Conservation (phyloP, 2,888 invertebrate species). For the Pherbina coryleti region DNA sequence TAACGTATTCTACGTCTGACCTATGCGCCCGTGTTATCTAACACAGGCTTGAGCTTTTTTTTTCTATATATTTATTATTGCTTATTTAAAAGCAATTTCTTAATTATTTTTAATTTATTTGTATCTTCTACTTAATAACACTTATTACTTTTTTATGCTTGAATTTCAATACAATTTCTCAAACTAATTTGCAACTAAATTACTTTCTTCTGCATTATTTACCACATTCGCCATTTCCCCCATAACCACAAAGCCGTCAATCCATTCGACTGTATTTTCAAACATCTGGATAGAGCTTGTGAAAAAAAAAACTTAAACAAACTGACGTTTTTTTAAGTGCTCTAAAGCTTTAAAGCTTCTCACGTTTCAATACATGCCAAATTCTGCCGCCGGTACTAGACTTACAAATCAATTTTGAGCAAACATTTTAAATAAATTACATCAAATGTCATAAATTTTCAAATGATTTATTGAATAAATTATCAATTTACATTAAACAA, state of each 20-base stretch:
- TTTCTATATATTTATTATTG: too few relatives aligned
- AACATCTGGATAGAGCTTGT: too few relatives aligned
- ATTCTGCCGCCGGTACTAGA: not conserved
- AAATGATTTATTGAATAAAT: constrained; percentile 45
- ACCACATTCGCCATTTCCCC: not conserved
- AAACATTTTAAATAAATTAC: constrained; percentile 38
- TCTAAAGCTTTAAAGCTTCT: not conserved
- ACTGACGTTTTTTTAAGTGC: not conserved
- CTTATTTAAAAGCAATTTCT: too few relatives aligned
- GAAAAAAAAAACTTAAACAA: too few relatives aligned
- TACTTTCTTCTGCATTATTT: not conserved
- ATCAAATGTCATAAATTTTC: constrained; percentile 44
- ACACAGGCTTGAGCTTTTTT: too few relatives aligned
- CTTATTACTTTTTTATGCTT: too few relatives aligned
- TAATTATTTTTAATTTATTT: too few relatives aligned
- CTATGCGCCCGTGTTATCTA: too few relatives aligned
- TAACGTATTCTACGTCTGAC: too few relatives aligned
- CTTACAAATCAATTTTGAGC: constrained; percentile 23
- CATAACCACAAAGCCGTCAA: not conserved
- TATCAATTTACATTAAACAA: constrained; percentile 39
- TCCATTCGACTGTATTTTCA: not conserved
- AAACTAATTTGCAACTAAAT: too few relatives aligned
- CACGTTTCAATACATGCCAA: not conserved
- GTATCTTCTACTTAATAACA: too few relatives aligned
- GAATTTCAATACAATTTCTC: too few relatives aligned